phyloP scores from a whole-genome alignment of 1,140 invertebrate species.

The Meteorus sp. region DNA sequence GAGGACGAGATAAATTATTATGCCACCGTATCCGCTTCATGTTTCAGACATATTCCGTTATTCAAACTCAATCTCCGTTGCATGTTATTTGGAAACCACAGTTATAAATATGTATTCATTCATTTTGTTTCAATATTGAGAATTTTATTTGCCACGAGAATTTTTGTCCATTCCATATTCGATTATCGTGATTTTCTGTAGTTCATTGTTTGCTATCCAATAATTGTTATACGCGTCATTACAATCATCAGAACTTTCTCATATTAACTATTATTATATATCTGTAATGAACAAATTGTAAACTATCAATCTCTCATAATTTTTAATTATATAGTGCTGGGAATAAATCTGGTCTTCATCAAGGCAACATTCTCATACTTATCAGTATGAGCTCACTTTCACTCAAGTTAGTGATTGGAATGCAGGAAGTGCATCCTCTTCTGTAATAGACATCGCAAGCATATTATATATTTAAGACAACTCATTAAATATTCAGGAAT shows the following conservation, averaged over 20 bases:
- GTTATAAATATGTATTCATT: not conserved
- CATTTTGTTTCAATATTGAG: not conserved
- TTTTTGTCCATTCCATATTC: too few species aligned
- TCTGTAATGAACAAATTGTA: too few species aligned
- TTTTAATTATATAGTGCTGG: too few species aligned
- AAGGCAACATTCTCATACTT: slow-evolving; percentile 18
- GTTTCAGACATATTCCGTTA: slow-evolving; percentile 25
- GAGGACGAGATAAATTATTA: too few species aligned
- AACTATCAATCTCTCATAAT: too few species aligned
- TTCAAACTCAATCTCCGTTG: slow-evolving; percentile 10
- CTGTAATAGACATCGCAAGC: slow-evolving; percentile 7
- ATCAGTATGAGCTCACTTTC: slow-evolving; percentile 24
- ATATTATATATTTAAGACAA: slow-evolving; percentile 1
- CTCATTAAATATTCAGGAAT: not conserved
- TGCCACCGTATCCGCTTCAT: too few species aligned
- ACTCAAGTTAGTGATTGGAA: slow-evolving; percentile 25
- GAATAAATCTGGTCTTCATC: too few species aligned
- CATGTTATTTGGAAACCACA: not conserved
- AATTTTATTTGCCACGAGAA: not conserved
- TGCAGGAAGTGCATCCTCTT: slow-evolving; percentile 29
- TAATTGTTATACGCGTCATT: too few species aligned
- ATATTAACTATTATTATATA: too few species aligned
- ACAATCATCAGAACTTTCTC: too few species aligned
- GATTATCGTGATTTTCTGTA: too few species aligned
- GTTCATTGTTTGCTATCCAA: too few species aligned